Conservation (phyloP, 2,797 vertebrate genomes). For the Onychomys torridus region DNA sequence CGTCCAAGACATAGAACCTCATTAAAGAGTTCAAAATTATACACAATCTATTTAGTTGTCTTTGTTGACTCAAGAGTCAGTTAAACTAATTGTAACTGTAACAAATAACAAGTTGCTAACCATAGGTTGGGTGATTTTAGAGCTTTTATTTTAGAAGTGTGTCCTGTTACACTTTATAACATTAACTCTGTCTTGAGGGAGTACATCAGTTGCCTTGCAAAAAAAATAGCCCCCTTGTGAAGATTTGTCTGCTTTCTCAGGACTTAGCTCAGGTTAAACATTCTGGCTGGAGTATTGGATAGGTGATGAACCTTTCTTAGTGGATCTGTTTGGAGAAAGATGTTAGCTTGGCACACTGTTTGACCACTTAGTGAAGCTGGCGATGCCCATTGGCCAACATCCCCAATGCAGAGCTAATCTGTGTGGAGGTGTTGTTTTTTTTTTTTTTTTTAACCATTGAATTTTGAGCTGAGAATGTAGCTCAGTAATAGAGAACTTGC, state of each 20-base stretch:
- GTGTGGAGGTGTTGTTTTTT: neutral
- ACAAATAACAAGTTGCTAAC: neutral
- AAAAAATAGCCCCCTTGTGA: neutral
- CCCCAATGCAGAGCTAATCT: neutral
- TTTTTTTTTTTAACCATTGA: slow-evolving; percentile 6
- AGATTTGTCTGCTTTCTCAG: slow-evolving; percentile 28
- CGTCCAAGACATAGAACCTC: neutral
- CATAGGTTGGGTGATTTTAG: neutral
- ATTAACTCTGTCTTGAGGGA: neutral
- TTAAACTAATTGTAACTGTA: neutral
- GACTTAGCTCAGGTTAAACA: neutral
- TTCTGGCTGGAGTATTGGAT: neutral
- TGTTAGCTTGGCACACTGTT: neutral
- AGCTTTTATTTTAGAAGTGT: neutral
- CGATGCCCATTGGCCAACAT: neutral
- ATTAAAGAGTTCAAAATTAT: neutral
- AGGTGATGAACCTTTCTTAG: neutral
- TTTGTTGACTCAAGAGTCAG: slow-evolving; percentile 16
- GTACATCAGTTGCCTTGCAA: neutral
- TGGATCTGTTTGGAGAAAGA: neutral
- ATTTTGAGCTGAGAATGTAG: neutral
- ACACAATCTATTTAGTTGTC: neutral
- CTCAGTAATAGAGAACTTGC: neutral
- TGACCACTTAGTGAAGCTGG: neutral
- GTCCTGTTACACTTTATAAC: neutral